phyloP scores from a whole-genome alignment of 2,113 vertebrate species.

The Casuarius casuarius region DNA sequence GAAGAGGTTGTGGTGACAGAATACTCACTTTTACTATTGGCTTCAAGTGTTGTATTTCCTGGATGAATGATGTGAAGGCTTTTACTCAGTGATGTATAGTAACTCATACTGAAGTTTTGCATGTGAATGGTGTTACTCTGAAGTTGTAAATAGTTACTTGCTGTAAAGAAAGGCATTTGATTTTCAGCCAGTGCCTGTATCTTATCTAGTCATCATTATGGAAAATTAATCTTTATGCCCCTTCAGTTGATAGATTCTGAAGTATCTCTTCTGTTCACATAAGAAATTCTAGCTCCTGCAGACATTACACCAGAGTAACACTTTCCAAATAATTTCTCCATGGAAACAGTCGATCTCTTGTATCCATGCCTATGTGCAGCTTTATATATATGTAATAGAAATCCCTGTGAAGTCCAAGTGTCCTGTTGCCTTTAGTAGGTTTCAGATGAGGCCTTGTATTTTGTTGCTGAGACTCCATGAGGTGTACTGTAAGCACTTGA shows the following conservation, averaged over 20 bases:
- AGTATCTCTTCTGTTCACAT: neutral
- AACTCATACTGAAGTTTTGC: neutral
- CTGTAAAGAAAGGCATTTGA: neutral
- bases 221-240: slow-evolving; percentile 1
- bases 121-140: neutral
- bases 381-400: neutral
- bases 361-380: neutral
- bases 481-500: neutral
- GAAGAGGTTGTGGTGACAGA: neutral
- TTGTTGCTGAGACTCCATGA: neutral
- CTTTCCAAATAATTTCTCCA: neutral
- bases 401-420: neutral
- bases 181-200: neutral
- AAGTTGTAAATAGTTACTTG: neutral
- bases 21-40: neutral
- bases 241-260: neutral
- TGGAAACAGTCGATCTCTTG: neutral
- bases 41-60: neutral
- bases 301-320: neutral
- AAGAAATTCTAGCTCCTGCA: neutral
- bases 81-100: neutral
- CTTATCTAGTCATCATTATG: neutral
- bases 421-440: neutral
- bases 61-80: neutral
- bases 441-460: neutral